Conservation (phyloP, 2,113 vertebrate species). For the Setophaga kirtlandii region DNA sequence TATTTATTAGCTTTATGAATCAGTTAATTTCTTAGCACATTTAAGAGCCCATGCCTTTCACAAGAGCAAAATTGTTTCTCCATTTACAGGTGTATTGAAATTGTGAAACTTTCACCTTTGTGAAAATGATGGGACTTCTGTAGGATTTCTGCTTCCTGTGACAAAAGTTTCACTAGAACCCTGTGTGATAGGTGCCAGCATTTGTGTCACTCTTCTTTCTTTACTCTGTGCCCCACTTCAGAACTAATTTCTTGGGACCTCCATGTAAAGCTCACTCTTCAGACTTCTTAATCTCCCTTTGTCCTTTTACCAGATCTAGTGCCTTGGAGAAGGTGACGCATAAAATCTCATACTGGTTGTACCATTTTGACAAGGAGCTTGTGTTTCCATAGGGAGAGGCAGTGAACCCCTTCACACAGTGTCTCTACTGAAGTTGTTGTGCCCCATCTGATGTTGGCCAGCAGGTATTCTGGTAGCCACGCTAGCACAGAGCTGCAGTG, state of each 20-base stretch:
- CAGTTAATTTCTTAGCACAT: neutral
- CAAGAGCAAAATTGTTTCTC: neutral
- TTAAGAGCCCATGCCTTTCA: neutral
- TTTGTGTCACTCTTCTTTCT: neutral
- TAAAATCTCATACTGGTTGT: neutral
- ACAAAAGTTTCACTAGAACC: neutral
- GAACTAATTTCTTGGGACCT: neutral
- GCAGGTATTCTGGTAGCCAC: neutral
- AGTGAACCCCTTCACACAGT: neutral
- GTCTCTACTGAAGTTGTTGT: neutral
- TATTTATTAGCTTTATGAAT: neutral
- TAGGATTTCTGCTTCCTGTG: neutral
- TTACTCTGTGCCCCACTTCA: neutral
- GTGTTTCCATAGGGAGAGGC: fast-evolving
- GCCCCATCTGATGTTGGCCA: neutral
- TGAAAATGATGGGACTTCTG: neutral
- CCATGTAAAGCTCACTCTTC: neutral
- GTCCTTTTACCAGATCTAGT: neutral
- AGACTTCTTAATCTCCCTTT: neutral
- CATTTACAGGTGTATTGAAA: neutral
- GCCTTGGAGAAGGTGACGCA: neutral
- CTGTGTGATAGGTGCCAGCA: neutral
- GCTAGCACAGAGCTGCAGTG: neutral
- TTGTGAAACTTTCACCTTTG: neutral
- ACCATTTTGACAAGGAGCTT: neutral